phyloP scores from a whole-genome alignment of 1,140 invertebrate species.

The Sycobia sp. region DNA sequence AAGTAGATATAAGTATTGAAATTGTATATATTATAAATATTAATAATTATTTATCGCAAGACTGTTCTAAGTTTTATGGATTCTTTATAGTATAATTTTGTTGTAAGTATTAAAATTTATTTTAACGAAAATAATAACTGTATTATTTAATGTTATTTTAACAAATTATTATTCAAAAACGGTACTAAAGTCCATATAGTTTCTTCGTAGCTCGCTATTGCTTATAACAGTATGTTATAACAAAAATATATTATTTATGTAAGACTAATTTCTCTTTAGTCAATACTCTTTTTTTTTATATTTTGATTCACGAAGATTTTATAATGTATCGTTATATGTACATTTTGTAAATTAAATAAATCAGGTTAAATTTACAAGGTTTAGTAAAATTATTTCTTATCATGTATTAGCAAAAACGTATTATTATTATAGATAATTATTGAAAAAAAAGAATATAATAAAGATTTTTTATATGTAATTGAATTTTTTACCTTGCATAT shows the following conservation, averaged over 20 bases:
- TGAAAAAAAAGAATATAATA: too few species aligned
- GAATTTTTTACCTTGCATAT: too few species aligned
- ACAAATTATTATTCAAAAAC: constrained; percentile 23
- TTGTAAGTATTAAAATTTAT: too few species aligned
- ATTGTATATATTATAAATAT: too few species aligned
- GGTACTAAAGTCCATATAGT: constrained; percentile 5
- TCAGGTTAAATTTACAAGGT: constrained; percentile 11
- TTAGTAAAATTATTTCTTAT: too few species aligned
- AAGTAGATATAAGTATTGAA: background rate
- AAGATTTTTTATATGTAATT: too few species aligned
- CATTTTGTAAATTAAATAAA: constrained; percentile 35
- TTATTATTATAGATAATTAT: too few species aligned
- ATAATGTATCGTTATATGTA: constrained; percentile 28
- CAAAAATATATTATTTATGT: background rate
- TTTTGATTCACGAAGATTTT: constrained; percentile 32
- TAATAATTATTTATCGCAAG: too few species aligned
- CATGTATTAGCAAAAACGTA: too few species aligned
- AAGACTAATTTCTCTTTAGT: constrained; percentile 16
- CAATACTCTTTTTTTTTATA: constrained; percentile 19
- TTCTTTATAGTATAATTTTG: too few species aligned
- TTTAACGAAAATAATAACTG: too few species aligned
- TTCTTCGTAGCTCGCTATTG: constrained; percentile 22
- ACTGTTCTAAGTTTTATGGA: too few species aligned
- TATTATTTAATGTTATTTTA: constrained; percentile 19
- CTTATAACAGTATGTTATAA: constrained; percentile 3